Evolutionary conservation across 1,140 invertebrate species (phyloP).

Genomic region (Panagrolaimus sp.): DNA sequence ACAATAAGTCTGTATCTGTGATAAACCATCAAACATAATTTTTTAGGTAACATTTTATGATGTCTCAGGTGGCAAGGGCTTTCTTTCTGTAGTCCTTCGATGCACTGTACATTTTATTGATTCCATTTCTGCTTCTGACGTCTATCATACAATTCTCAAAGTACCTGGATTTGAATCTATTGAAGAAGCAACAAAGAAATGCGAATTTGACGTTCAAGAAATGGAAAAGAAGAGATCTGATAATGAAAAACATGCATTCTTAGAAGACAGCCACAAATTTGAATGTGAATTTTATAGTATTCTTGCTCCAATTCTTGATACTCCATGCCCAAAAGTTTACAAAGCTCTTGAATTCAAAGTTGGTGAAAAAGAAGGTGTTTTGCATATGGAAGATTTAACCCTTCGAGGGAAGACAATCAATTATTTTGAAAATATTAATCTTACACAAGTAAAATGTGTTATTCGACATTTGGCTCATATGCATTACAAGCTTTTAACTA

Average conservation of each 20-base stretch:
- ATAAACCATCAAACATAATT: background rate
- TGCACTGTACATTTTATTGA: background rate
- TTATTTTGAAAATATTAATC: background rate
- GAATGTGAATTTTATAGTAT: constrained; percentile 1
- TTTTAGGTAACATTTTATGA: background rate
- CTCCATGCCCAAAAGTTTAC: background rate
- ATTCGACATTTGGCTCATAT: background rate
- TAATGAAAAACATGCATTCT: too few relatives aligned
- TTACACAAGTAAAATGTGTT: background rate
- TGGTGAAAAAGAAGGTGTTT: background rate
- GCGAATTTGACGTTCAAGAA: background rate
- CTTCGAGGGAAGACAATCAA: background rate
- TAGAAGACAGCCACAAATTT: background rate
- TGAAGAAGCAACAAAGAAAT: background rate
- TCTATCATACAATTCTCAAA: background rate
- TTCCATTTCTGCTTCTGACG: background rate
- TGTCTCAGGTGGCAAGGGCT: background rate
- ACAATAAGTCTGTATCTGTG: too few relatives aligned
- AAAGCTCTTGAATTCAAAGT: background rate
- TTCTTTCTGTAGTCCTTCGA: background rate
- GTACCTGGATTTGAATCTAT: background rate
- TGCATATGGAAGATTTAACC: constrained; percentile 1
- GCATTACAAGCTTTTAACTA: background rate
- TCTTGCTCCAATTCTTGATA: constrained; percentile 2
- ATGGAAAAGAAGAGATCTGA: too few relatives aligned